phyloP scores from a whole-genome alignment of 53 echinoderm and acorn worm species.

The Pentamera pediparva region DNA sequence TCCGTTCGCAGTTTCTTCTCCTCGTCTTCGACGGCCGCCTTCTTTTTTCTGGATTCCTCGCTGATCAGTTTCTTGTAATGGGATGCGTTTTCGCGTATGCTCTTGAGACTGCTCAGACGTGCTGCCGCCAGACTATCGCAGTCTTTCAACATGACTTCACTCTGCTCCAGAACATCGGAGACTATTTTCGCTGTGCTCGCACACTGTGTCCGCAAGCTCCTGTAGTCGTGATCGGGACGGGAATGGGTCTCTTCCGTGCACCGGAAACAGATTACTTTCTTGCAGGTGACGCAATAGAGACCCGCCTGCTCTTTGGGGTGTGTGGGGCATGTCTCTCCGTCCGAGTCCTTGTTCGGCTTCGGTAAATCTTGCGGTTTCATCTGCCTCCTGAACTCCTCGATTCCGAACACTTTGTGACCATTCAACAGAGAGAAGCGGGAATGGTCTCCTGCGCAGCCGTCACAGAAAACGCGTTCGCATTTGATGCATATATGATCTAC shows the following conservation, averaged over 20 bases:
- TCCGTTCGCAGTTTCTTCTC: conserved; percentile 10
- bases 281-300: conserved; percentile 12
- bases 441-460: conserved; percentile 11
- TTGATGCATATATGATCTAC: conserved; percentile 17
- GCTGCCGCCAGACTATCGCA: neutral
- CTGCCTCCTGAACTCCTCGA: neutral
- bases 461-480: conserved; percentile 14
- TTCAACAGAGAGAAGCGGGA: conserved; percentile 3
- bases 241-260: conserved; percentile 17
- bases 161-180: neutral
- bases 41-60: neutral
- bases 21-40: neutral
- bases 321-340: conserved; percentile 1
- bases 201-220: neutral
- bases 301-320: conserved; percentile 5
- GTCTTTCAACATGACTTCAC: conserved; percentile 5
- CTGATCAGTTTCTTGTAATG: neutral
- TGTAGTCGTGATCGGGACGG: conserved; percentile 18
- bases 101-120: neutral
- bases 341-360: neutral
- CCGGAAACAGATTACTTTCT: conserved; percentile 5
- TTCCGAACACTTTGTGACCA: neutral
- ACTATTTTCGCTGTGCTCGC: neutral
- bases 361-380: neutral
- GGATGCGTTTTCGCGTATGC: neutral